Evolutionary conservation across 2,797 vertebrate species (phyloP).

Genomic region (Tenualosa ilisha): DNA sequence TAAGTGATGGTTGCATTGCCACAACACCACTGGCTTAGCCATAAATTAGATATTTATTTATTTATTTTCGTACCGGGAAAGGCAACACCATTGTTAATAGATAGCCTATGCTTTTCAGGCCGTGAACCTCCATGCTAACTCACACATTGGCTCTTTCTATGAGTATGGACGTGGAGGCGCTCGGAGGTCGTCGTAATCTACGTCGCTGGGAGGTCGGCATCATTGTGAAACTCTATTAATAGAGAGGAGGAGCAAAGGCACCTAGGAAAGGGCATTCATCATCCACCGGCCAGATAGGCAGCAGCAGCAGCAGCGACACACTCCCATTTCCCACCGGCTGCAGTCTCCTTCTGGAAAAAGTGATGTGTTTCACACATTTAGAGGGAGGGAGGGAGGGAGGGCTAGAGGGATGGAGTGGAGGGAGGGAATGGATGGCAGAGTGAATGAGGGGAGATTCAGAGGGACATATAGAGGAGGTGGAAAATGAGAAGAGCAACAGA

Average conservation of each 20-base stretch:
- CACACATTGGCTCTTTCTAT: background rate
- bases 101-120: background rate
- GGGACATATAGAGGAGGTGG: background rate
- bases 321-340: conserved; percentile 29
- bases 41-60: background rate
- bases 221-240: background rate
- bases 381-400: background rate
- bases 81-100: background rate
- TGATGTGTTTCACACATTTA: conserved; percentile 13
- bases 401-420: background rate
- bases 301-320: background rate
- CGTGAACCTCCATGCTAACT: background rate
- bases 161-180: background rate
- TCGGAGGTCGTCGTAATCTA: background rate
- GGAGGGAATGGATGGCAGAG: background rate
- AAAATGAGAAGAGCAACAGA: background rate
- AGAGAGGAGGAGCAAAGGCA: conserved; percentile 13
- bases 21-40: background rate
- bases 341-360: conserved; percentile 27
- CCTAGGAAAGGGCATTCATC: conserved; percentile 22
- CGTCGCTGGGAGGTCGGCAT: conserved; percentile 9
- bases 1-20: background rate
- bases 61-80: background rate
- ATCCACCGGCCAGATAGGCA: conserved; percentile 21
- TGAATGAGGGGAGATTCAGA: background rate